Percentiles rank a stretch among this genome's conserved stretches.
These are phyloP conservation scores for Carpatolechia fugitivella DNA, from an alignment of 2,888 invertebrate genomes.

Conservation along the genomic window DNA sequence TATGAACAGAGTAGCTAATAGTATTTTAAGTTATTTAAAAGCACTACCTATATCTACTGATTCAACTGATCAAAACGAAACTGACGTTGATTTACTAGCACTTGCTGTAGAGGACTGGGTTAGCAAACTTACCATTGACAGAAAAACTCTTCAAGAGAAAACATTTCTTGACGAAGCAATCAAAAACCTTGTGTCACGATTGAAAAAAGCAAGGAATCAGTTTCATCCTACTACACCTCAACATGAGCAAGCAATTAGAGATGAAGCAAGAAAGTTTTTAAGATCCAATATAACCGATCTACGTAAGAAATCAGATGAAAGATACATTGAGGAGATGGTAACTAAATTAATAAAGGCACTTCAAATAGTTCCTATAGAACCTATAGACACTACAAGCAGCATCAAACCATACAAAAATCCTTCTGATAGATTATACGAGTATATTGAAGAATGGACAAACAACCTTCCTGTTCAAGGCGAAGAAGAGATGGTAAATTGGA, in stretches of 20 bases:
- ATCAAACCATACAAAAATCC: slow-evolving; percentile 23
- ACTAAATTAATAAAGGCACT: not conserved
- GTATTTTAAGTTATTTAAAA: slow-evolving; percentile 30
- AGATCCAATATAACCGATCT: not conserved
- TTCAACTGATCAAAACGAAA: too few relatives aligned
- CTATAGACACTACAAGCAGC: not conserved
- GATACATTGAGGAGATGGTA: not conserved
- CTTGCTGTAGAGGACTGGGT: not conserved
- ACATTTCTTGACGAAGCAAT: not conserved
- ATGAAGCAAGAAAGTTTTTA: not conserved
- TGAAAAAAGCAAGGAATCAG: not conserved
- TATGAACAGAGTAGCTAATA: slow-evolving; percentile 20
- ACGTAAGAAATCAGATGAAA: not conserved
- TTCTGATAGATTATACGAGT: slow-evolving; percentile 33
- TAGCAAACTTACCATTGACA: not conserved
- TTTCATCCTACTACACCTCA: not conserved
- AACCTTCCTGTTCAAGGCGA: slow-evolving; percentile 35
- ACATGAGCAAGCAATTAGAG: not conserved
- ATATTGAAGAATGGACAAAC: slow-evolving; percentile 38
- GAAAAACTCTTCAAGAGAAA: not conserved
- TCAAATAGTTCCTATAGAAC: not conserved
- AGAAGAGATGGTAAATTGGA: slow-evolving; percentile 24
- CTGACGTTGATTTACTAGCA: too few relatives aligned
- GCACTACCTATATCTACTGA: too few relatives aligned
- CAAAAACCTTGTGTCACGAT: not conserved